phyloP scores from a whole-genome alignment of 1,140 invertebrate genomes.

The Calycopis cecrops region DNA sequence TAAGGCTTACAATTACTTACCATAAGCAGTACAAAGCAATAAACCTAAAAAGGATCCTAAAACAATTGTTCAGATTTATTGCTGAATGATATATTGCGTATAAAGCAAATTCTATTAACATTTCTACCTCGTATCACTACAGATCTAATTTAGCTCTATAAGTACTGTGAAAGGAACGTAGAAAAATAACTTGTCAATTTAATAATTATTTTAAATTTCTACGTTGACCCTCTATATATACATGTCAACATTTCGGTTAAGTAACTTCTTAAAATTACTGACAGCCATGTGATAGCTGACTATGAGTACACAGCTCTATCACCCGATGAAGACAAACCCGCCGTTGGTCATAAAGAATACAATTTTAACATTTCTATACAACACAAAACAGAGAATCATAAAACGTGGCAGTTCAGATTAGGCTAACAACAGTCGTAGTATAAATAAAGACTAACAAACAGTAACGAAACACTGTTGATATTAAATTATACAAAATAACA shows the following conservation, averaged over 20 bases:
- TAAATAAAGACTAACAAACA: slow-evolving; percentile 15
- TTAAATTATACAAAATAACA: slow-evolving; percentile 23
- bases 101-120: slow-evolving; percentile 40
- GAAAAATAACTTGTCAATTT: slow-evolving; percentile 73
- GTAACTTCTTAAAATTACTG: slow-evolving; percentile 71
- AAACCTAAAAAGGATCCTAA: slow-evolving; percentile 28
- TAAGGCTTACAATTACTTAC: slow-evolving; percentile 50
- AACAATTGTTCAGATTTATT: slow-evolving; percentile 44
- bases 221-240: slow-evolving; percentile 73
- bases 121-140: slow-evolving; percentile 46
- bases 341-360: slow-evolving; percentile 9
- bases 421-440: slow-evolving; percentile 11
- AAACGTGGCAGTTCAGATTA: slow-evolving; percentile 1
- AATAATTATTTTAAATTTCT: slow-evolving; percentile 64
- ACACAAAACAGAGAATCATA: not conserved
- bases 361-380: not conserved
- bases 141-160: slow-evolving; percentile 58
- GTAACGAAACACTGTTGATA: slow-evolving; percentile 16
- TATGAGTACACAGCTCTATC: slow-evolving; percentile 59
- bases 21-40: slow-evolving; percentile 30
- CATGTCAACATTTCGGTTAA: slow-evolving; percentile 70
- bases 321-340: slow-evolving; percentile 61
- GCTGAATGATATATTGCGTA: slow-evolving; percentile 46
- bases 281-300: slow-evolving; percentile 75
- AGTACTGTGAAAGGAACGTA: slow-evolving; percentile 64